Evolutionary conservation across 2,797 vertebrate species (phyloP), one percentile per base, ranked within the genome.

Genomic region (Coccyzus lansbergi): DNA sequence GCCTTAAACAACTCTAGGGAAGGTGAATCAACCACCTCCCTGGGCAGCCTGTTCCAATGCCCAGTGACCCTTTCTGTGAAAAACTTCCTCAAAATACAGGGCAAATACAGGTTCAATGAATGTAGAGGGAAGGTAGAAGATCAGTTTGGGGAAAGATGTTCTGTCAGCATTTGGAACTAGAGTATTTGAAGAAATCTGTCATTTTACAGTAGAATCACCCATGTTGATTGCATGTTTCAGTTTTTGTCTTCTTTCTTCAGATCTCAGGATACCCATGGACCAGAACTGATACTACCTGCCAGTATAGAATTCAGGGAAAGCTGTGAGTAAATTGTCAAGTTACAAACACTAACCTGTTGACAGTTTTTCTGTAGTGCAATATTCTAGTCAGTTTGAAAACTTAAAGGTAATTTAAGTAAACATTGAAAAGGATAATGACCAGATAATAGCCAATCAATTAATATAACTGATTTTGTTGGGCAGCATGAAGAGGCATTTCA

Each of bases 261-360:
- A 98, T 92, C 98, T 93, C 99, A 99, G 97, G 99, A 99, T 63
- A 72, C 95, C 38, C 96, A 98, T 46, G 98, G 97, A 64, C 98
- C 98, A 4, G 99, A 99, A 91, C 86, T 98, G 96, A 98, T 98
- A 51, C 96, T 99, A 87, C 99, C 99, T 52, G 99, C 99, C 83
- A 98, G 98, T 97, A 99, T 99, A 77, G 99, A 99, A 97, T 99
- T 99, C 98, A 98, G 99, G 97, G 99, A 99, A 97, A 99, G 98
- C 93, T 99, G 99, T 99, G 92, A 99, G 99, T 99, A 93, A 62
- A 88, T 33, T 58, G 15, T 51, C 31, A 84, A 72, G 8, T 83
- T 87, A 22, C 10, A 60, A 42, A 40, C 10, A 16, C 49, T 53
- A 49, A 64, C 7, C 14, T 68, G 10, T 29, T 74, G 51, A 29